phyloP scores from a whole-genome alignment of 2,888 invertebrate genomes.

The Melanostoma mellinum region DNA sequence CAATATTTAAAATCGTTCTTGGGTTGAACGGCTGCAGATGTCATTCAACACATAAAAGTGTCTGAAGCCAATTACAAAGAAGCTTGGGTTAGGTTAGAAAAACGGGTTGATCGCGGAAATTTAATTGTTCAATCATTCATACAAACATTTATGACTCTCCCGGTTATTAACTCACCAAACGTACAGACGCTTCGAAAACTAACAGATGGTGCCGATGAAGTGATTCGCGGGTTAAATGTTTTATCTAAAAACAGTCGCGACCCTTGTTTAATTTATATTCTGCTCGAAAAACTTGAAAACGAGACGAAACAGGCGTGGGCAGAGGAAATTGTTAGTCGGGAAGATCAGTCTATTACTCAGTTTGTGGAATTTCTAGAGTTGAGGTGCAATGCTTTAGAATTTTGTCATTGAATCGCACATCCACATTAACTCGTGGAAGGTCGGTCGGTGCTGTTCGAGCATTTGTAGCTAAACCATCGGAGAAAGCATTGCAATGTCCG shows the following conservation, averaged over 20 bases:
- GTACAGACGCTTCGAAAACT: too few relatives aligned
- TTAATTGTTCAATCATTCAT: too few relatives aligned
- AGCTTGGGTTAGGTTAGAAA: too few relatives aligned
- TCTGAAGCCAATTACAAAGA: constrained; percentile 51
- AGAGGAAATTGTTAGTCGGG: background rate
- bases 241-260: too few relatives aligned
- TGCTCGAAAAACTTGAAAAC: constrained; percentile 10
- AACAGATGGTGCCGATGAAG: too few relatives aligned
- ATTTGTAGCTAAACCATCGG: constrained; percentile 9
- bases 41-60: constrained; percentile 56
- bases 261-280: constrained; percentile 15
- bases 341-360: background rate
- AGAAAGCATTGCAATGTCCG: background rate
- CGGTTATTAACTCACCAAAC: too few relatives aligned
- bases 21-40: constrained; percentile 38
- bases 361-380: background rate
- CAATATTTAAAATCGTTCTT: constrained; percentile 61
- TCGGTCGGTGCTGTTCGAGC: background rate
- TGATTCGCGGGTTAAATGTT: too few relatives aligned
- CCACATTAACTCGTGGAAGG: background rate
- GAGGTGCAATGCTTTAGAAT: constrained; percentile 26
- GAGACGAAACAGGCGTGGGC: constrained; percentile 25
- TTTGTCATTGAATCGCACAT: constrained; percentile 14
- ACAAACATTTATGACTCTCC: too few relatives aligned
- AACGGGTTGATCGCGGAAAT: too few relatives aligned